phyloP scores from a whole-genome alignment of 2,888 invertebrate genomes.

The Oasisia sp. region DNA sequence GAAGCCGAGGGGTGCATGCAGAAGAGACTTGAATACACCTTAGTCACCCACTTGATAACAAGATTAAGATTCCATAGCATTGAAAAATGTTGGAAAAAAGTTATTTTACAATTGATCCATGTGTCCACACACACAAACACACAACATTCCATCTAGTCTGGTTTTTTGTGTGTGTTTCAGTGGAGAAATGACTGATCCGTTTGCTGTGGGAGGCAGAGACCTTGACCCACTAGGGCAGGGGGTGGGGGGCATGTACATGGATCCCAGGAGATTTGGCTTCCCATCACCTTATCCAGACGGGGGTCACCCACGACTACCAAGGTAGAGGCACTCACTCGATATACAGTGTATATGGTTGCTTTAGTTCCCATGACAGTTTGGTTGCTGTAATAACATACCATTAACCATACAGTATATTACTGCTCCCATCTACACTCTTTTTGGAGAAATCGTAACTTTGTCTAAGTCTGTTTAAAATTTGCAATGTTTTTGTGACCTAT shows the following conservation, averaged over 20 bases:
- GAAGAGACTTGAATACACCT: no score
- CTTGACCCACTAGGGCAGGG: neutral
- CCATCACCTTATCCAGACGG: neutral
- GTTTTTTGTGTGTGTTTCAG: neutral
- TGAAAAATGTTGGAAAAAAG: no score
- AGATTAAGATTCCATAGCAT: no score
- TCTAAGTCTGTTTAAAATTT: no score
- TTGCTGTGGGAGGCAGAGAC: neutral
- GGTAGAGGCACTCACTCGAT: neutral
- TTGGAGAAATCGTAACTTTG: neutral
- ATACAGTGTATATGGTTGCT: neutral
- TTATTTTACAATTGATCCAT: no score
- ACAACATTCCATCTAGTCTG: neutral
- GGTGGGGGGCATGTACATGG: neutral
- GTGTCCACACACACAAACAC: neutral
- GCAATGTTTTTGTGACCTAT: neutral
- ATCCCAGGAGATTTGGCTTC: slow-evolving; percentile 13
- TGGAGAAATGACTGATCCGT: neutral
- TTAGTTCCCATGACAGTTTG: neutral
- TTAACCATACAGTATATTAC: neutral
- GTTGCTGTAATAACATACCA: neutral
- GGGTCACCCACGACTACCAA: neutral
- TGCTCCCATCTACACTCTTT: neutral
- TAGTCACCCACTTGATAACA: no score
- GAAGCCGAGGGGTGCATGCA: no score